Evolutionary conservation across 2,113 vertebrate genomes (phyloP).

Genomic region (Serilophus lunatus): DNA sequence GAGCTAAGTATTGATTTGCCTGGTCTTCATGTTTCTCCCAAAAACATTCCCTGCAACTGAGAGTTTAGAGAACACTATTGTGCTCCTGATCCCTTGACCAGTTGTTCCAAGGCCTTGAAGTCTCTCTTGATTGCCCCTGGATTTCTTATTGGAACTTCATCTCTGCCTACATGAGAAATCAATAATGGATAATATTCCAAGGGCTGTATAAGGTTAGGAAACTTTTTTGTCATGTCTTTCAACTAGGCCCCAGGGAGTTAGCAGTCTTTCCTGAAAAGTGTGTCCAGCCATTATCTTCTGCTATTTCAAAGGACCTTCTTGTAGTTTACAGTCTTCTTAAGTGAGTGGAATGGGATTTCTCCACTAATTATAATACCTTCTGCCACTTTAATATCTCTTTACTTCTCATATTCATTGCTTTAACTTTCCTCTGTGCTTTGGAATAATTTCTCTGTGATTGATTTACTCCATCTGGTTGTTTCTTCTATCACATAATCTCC

Average conservation of each 20-base stretch:
- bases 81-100: neutral
- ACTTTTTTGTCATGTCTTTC: neutral
- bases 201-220: neutral
- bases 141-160: neutral
- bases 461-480: constrained; percentile 41
- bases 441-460: neutral
- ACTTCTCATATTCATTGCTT: neutral
- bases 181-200: neutral
- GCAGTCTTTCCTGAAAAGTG: neutral
- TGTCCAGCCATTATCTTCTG: neutral
- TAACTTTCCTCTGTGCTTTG: neutral
- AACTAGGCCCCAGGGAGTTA: fast-evolving
- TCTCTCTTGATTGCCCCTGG: neutral
- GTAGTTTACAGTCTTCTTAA: neutral
- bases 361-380: neutral
- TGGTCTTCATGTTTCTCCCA: neutral
- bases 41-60: neutral
- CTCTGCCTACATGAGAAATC: neutral
- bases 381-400: neutral
- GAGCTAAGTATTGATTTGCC: neutral
- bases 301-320: neutral
- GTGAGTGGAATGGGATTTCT: neutral
- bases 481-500: neutral
- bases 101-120: neutral
- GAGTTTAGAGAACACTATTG: neutral